phyloP scores from a whole-genome alignment of 2,888 invertebrate genomes.

The Tachystola acroxantha region DNA sequence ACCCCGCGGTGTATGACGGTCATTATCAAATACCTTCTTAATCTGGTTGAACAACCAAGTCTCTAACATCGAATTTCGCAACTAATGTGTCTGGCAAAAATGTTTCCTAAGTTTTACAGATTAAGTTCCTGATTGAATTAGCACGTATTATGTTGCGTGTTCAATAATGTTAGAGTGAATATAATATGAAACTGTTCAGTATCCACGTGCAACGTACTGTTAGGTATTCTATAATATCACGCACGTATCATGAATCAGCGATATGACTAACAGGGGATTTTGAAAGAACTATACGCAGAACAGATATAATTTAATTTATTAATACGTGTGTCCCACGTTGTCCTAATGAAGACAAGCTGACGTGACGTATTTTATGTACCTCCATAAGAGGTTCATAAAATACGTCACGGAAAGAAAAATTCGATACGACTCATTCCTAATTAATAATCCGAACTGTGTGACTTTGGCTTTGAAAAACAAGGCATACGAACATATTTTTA shows the following conservation, averaged over 20 bases:
- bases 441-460: too few species aligned
- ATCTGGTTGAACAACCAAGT: too few species aligned
- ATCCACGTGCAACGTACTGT: conserved; percentile 4
- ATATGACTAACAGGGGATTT: not conserved
- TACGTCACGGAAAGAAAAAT: too few species aligned
- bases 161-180: conserved; percentile 14
- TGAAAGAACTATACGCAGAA: not conserved
- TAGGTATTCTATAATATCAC: not conserved
- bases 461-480: too few species aligned
- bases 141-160: conserved; percentile 4
- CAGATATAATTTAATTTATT: too few species aligned
- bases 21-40: not conserved
- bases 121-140: not conserved
- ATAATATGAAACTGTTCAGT: conserved; percentile 6
- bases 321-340: too few species aligned
- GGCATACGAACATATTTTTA: too few species aligned
- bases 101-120: not conserved
- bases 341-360: too few species aligned
- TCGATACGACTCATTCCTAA: too few species aligned
- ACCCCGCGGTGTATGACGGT: not conserved
- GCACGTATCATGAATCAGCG: not conserved
- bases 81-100: not conserved
- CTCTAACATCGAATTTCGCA: conserved; percentile 8
- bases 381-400: too few species aligned
- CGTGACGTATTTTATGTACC: too few species aligned